Evolutionary conservation across 35 echinoderm and acorn worm genomes (phyloP).

Genomic region (Lytechinus variegatus): DNA sequence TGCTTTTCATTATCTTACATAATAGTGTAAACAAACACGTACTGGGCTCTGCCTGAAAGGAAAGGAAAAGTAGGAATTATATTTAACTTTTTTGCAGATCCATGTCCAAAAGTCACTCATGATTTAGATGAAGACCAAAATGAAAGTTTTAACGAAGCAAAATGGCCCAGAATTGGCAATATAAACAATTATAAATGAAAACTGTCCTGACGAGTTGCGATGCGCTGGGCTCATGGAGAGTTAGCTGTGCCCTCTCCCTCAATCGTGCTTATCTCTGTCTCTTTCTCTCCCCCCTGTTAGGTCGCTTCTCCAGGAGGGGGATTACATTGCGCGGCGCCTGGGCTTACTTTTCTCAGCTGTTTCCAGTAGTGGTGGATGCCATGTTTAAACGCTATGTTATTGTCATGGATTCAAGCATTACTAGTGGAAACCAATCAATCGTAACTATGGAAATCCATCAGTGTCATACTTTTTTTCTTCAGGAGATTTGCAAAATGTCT

Average conservation of each 20-base stretch:
- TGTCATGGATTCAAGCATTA: too few species aligned
- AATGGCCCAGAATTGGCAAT: conserved; percentile 23
- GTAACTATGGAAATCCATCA: too few species aligned
- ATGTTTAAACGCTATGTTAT: too few species aligned
- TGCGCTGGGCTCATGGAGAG: too few species aligned
- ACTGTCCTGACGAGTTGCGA: neutral
- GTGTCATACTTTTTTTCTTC: too few species aligned
- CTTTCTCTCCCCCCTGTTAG: neutral
- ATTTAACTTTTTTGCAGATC: neutral
- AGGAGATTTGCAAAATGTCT: too few species aligned
- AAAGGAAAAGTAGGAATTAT: conserved; percentile 13
- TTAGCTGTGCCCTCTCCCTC: neutral
- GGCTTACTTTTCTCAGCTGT: too few species aligned
- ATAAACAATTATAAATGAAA: neutral
- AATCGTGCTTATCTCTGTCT: neutral
- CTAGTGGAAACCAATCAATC: too few species aligned
- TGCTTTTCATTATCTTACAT: neutral
- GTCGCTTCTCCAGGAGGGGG: neutral
- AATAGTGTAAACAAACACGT: conserved; percentile 24
- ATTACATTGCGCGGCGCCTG: too few species aligned
- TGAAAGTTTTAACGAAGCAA: neutral
- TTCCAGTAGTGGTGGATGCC: too few species aligned
- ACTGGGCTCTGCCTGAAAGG: neutral
- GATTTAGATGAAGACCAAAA: neutral
- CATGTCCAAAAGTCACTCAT: conserved; percentile 9